Evolutionary conservation across 2,113 vertebrate species (phyloP).

Genomic region (Dascyllus trimaculatus): DNA sequence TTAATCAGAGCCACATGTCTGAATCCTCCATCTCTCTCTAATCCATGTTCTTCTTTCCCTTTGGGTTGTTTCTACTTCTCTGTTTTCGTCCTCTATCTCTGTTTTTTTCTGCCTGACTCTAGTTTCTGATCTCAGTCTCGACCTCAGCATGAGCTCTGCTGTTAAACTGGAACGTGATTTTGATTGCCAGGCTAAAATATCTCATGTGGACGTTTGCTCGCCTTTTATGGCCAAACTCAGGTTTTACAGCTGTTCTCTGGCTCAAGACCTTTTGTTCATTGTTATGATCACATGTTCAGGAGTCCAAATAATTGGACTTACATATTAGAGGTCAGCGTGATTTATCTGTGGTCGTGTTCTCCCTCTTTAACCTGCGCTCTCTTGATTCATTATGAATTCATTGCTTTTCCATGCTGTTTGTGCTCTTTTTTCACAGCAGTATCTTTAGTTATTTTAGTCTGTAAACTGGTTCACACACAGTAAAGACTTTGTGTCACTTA

Average conservation of each 20-base stretch:
- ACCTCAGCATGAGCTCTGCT: constrained; percentile 22
- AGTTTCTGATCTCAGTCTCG: constrained; percentile 47
- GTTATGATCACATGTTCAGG: constrained; percentile 31
- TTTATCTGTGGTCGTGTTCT: not conserved
- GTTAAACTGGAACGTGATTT: constrained; percentile 55
- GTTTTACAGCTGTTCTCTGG: constrained; percentile 42
- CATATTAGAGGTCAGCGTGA: constrained; percentile 1
- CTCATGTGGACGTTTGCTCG: constrained; percentile 30
- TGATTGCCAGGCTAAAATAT: constrained; percentile 37
- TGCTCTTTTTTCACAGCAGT: not conserved
- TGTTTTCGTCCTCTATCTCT: not conserved
- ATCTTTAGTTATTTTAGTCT: not conserved
- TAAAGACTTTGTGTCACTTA: not conserved
- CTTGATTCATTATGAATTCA: not conserved
- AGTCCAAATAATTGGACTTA: constrained; percentile 22
- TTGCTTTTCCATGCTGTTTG: not conserved
- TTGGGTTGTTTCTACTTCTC: not conserved
- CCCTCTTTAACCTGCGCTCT: not conserved
- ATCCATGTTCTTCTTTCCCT: not conserved
- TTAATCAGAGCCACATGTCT: constrained; percentile 80
- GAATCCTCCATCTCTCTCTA: constrained; percentile 7
- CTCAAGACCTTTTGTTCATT: constrained; percentile 21
- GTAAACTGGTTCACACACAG: not conserved
- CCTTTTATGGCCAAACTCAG: constrained; percentile 61
- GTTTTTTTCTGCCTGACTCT: not conserved